phyloP scores from a whole-genome alignment of 2,113 vertebrate genomes.

The Castor canadensis region DNA sequence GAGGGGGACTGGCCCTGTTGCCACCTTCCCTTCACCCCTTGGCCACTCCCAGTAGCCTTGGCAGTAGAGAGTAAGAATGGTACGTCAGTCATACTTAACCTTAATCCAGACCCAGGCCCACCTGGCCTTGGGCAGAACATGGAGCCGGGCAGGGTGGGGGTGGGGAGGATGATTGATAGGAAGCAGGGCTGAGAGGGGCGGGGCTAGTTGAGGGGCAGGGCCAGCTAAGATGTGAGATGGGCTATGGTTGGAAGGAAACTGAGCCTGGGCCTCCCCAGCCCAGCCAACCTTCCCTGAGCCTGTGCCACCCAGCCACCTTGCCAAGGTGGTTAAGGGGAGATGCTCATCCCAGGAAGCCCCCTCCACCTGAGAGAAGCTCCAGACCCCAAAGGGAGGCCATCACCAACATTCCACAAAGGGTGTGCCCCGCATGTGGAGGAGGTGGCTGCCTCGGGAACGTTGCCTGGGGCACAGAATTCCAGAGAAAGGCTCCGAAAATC shows the following conservation, averaged over 20 bases:
- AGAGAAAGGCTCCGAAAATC: background rate
- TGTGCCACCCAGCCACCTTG: too few relatives aligned
- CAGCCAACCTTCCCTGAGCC: background rate
- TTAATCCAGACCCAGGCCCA: background rate
- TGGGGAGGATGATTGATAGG: too few relatives aligned
- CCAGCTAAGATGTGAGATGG: too few relatives aligned
- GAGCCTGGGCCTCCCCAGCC: background rate
- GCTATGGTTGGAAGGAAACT: too few relatives aligned
- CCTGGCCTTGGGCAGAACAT: background rate
- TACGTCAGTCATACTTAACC: background rate
- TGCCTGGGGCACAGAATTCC: slow-evolving; percentile 51
- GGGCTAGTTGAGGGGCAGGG: too few relatives aligned
- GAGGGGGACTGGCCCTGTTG: too few relatives aligned
- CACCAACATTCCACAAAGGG: background rate
- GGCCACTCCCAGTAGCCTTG: background rate
- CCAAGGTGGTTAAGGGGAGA: background rate
- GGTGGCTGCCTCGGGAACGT: background rate
- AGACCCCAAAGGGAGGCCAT: background rate
- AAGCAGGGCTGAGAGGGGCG: too few relatives aligned
- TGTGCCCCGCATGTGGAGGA: background rate
- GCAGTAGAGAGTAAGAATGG: background rate
- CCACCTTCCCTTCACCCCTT: too few relatives aligned
- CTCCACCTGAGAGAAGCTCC: background rate
- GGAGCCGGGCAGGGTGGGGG: background rate
- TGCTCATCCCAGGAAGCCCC: background rate